Conservation (phyloP, 2,113 vertebrate genomes). For the Scatophagus argus region DNA sequence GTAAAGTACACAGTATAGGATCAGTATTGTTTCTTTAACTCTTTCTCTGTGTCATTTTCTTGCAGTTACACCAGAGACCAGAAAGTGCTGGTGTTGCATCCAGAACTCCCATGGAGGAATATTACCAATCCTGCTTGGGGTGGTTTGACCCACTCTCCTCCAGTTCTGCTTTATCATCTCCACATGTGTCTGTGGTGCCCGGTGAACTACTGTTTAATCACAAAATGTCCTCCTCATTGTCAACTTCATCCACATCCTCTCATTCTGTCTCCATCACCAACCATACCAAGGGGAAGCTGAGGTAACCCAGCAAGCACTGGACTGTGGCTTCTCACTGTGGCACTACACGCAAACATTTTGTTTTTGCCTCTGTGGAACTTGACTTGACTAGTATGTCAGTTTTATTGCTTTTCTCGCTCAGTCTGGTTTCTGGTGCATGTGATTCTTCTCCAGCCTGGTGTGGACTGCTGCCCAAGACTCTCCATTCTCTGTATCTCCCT, state of each 20-base stretch:
- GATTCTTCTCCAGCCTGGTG: slow-evolving; percentile 71
- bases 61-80: slow-evolving; percentile 61
- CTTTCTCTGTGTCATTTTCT: slow-evolving; percentile 13
- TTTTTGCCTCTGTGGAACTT: background rate
- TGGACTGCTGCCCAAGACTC: slow-evolving; percentile 83
- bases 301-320: slow-evolving; percentile 38
- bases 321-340: background rate
- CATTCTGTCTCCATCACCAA: slow-evolving; percentile 88
- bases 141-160: slow-evolving; percentile 4
- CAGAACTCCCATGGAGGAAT: slow-evolving; percentile 80
- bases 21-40: background rate
- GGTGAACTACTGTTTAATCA: slow-evolving; percentile 87
- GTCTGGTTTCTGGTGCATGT: background rate
- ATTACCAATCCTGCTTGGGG: slow-evolving; percentile 70
- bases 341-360: background rate
- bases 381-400: background rate
- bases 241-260: slow-evolving; percentile 26
- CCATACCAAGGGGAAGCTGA: slow-evolving; percentile 88
- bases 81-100: slow-evolving; percentile 38
- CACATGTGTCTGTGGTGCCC: slow-evolving; percentile 84
- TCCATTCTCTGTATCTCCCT: slow-evolving; percentile 86
- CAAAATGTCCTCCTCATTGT: slow-evolving; percentile 50
- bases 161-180: background rate
- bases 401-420: background rate
- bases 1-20: background rate